A percentile compares a stretch with the other conserved stretches of the same genome.
phyloP scores from a whole-genome alignment of 2,113 vertebrate species.

The Grammomys dolichurus region DNA sequence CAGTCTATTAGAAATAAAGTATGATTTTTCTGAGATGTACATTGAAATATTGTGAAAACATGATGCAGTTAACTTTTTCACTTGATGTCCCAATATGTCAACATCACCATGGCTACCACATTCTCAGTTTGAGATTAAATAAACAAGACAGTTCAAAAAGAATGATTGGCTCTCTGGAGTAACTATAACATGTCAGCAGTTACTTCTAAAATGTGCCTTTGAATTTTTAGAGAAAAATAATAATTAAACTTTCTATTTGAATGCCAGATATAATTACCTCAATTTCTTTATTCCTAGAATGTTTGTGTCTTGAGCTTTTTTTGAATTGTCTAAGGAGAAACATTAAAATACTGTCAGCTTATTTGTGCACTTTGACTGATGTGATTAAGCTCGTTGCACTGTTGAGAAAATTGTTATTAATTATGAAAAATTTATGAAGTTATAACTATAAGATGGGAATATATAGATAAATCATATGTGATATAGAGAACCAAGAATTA shows the following conservation, averaged over 20 bases:
- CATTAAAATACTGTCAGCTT: background rate
- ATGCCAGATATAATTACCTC: background rate
- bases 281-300: background rate
- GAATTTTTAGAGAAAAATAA: background rate
- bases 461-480: background rate
- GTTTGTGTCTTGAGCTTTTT: background rate
- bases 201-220: rapidly evolving
- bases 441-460: background rate
- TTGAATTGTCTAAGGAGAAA: background rate
- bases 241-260: background rate
- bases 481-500: background rate
- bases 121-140: background rate
- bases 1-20: background rate
- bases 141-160: rapidly evolving
- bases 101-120: background rate
- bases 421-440: background rate
- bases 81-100: background rate
- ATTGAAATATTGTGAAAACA: background rate
- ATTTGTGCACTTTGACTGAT: background rate
- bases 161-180: background rate
- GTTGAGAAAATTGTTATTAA: background rate
- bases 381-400: rapidly evolving
- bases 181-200: background rate
- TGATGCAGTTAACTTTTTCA: too few relatives aligned
- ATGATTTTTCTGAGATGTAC: background rate